These are phyloP conservation scores for Anguilla rostrata DNA, from an alignment of 2,113 vertebrate species.

Conservation along the genomic window DNA sequence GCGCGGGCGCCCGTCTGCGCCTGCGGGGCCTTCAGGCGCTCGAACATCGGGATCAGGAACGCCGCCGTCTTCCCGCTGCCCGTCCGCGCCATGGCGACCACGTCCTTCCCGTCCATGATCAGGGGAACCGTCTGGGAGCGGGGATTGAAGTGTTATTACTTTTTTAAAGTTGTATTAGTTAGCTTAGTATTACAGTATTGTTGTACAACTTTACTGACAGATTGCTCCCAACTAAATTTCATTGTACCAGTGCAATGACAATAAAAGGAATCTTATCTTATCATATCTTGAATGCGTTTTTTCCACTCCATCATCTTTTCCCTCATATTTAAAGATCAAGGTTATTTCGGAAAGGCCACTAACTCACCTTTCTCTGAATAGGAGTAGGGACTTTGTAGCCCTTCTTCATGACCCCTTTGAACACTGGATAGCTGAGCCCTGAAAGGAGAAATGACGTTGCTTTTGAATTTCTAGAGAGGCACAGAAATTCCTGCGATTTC, in stretches of 20 bases:
- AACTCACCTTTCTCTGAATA: conserved; percentile 89
- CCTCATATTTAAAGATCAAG: not conserved
- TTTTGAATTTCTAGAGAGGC: not conserved
- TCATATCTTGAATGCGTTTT: not conserved
- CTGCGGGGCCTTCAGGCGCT: conserved; percentile 82
- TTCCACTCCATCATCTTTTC: not conserved
- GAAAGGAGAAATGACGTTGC: conserved; percentile 6
- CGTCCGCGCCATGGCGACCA: conserved; percentile 93
- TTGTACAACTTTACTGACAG: too few relatives aligned
- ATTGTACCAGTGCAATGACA: too few relatives aligned
- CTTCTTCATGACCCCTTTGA: conserved; percentile 93
- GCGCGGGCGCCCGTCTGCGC: conserved; percentile 85
- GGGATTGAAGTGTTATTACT: not conserved
- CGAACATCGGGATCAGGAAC: conserved; percentile 94
- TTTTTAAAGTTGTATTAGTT: too few relatives aligned
- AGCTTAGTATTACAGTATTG: too few relatives aligned
- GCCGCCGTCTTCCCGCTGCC: conserved; percentile 96
- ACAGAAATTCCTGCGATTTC: not conserved
- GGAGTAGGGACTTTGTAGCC: conserved; percentile 97
- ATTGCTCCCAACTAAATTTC: too few relatives aligned
- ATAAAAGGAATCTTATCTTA: too few relatives aligned
- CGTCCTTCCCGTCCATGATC: conserved; percentile 88
- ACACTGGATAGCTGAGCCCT: conserved; percentile 93
- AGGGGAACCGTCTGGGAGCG: conserved; percentile 81
- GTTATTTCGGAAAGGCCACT: not conserved